Evolutionary conservation across 2,888 invertebrate genomes (phyloP), one percentile per base, ranked within the genome.

Genomic region (Entomobrya proxima): DNA sequence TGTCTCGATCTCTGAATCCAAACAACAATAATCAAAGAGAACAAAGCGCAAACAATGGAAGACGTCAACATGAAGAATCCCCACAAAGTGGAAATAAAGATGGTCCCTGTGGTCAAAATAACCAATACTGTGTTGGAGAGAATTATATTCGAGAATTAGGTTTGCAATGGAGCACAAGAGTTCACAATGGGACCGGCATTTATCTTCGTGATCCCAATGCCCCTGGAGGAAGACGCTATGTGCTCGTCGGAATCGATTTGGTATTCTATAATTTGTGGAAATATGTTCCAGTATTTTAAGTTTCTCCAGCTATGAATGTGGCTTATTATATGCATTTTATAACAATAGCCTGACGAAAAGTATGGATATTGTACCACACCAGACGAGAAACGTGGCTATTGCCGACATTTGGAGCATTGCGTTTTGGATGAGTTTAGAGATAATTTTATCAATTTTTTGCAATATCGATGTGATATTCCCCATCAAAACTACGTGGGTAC

Each of bases 391-490:
- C 91, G 92, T 11, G 96, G 96, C 0, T 94, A 94, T 89, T 96
- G 96, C 91, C 94, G 94, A 69, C 95, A 94, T 86, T 91, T 92
- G 0, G 92, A 92, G 67, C 93, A 94, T 90, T 94, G 95, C 91
- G 92, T 95, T 88, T 92, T 94, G 91, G 93, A 94, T 7, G 93
- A 94, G 74, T 92, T 94, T 91, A 92, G 93, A 87, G 91, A 93
- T 1, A 93, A 95, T 91, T 93, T 94, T 91, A 92, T 93, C 91
- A 92, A 93, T 79, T 93, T 94, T 88, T 92, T 95, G 90, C 94
- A 95, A 88, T 95, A 95, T 91, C 92, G 95, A 75, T 96, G 96
- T 91, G 93, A 95, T 50, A 95, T 95, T 85, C 94, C 95, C 88
- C 93, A 94, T 90, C 92, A 93, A 94, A 75, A 82, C 13, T 95